Conservation (phyloP, 2,888 invertebrate genomes). For the Noctua pronuba region DNA sequence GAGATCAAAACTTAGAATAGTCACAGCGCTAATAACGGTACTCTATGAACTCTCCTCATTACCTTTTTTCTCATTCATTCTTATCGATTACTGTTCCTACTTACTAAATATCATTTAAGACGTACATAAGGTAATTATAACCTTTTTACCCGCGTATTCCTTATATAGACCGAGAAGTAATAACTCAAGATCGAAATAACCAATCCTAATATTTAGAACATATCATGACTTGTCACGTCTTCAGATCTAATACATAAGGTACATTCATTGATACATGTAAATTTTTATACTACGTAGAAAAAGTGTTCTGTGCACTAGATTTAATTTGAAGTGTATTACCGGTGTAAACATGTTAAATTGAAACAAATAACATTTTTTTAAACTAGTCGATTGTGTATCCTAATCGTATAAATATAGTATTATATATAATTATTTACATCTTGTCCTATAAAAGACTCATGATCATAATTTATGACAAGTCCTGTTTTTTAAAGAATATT, state of each 20-base stretch:
- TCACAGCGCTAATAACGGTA: conserved; percentile 69
- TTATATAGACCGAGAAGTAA: conserved; percentile 32
- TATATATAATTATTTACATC: conserved; percentile 77
- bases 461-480: conserved; percentile 58
- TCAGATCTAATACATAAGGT: conserved; percentile 46
- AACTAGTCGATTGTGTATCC: conserved; percentile 72
- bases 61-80: conserved; percentile 42
- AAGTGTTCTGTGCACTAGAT: conserved; percentile 80
- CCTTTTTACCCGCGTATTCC: conserved; percentile 46
- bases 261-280: conserved; percentile 60
- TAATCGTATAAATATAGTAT: conserved; percentile 73
- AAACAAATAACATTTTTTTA: conserved; percentile 72
- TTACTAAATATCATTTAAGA: conserved; percentile 60
- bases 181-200: conserved; percentile 36
- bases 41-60: conserved; percentile 55
- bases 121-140: conserved; percentile 57
- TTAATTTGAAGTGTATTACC: conserved; percentile 76
- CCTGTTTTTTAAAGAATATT: conserved; percentile 49
- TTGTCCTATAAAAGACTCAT: conserved; percentile 65
- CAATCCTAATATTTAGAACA: conserved; percentile 43
- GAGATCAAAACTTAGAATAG: conserved; percentile 66
- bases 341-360: conserved; percentile 75
- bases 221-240: conserved; percentile 35
- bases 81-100: conserved; percentile 61
- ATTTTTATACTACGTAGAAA: conserved; percentile 75